Percentiles rank a stretch among this genome's conserved stretches.
Evolutionary conservation across 2,113 vertebrate species (phyloP).

Genomic region (Pogonocichla stellata): DNA sequence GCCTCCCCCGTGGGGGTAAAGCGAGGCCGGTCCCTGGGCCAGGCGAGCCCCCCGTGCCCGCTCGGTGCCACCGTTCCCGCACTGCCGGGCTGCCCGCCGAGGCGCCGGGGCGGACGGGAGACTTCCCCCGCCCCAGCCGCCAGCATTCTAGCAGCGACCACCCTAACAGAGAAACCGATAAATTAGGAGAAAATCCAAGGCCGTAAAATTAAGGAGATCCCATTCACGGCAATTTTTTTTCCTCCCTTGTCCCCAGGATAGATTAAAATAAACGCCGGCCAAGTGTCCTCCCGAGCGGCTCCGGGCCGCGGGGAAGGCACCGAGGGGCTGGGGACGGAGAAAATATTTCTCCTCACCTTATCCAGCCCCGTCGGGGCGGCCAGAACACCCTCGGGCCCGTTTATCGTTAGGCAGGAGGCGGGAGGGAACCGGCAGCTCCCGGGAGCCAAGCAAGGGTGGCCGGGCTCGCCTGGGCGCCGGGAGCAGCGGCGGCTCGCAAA

Average conservation of each 20-base stretch:
- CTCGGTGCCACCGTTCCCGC: not conserved
- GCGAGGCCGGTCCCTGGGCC: not conserved
- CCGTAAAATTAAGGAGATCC: not conserved
- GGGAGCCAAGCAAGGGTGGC: not conserved
- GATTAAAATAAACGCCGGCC: not conserved
- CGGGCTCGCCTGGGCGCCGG: not conserved
- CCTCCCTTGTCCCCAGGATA: fast-evolving
- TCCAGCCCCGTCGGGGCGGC: not conserved
- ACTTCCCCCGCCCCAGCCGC: not conserved
- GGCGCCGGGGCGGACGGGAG: not conserved
- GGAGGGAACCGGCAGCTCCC: not conserved
- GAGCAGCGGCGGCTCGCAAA: not conserved
- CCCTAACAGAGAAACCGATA: not conserved
- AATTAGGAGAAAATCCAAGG: not conserved
- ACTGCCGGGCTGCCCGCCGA: not conserved
- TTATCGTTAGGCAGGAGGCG: slow-evolving; percentile 32
- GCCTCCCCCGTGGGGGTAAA: not conserved
- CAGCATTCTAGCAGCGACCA: not conserved
- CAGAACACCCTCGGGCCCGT: not conserved
- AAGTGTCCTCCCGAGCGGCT: not conserved
- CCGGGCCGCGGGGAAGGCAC: not conserved
- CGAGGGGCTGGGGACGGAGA: not conserved
- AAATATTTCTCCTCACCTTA: not conserved
- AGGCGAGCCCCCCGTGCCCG: not conserved
- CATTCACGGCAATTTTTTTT: fast-evolving